phyloP scores from a whole-genome alignment of 2,797 vertebrate species.

The Thunnus albacares region DNA sequence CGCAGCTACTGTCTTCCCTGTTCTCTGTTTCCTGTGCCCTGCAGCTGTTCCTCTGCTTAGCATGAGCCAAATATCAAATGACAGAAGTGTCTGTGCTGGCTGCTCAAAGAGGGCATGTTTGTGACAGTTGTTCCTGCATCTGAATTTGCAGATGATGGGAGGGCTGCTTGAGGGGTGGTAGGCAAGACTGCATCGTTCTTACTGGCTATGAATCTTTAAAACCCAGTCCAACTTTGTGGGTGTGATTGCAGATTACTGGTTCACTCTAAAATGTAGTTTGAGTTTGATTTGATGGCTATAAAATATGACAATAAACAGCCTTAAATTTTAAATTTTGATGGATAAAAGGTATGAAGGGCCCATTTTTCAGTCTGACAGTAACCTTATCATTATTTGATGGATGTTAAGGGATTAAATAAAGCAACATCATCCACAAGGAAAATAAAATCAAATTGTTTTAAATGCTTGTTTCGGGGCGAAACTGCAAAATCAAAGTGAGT shows the following conservation, averaged over 20 bases:
- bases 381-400: neutral
- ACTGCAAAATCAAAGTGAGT: neutral
- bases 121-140: conserved; percentile 74
- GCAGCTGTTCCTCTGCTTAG: conserved; percentile 81
- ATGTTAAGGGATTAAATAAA: conserved; percentile 1
- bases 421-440: neutral
- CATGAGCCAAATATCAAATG: conserved; percentile 82
- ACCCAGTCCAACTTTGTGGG: neutral
- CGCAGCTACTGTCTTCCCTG: conserved; percentile 68
- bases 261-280: neutral
- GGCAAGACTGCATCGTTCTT: conserved; percentile 34
- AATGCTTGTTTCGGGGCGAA: neutral
- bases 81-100: conserved; percentile 78
- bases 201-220: conserved; percentile 44
- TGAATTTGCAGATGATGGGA: conserved; percentile 64
- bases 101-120: conserved; percentile 75
- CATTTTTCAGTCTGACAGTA: neutral
- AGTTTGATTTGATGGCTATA: neutral
- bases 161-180: conserved; percentile 6
- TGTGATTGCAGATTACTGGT: neutral
- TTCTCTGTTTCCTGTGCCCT: conserved; percentile 76
- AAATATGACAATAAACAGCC: neutral
- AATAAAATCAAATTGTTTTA: neutral
- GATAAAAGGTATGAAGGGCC: neutral
- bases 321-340: neutral